Percentiles rank a stretch among this genome's conserved stretches.
phyloP scores from a whole-genome alignment of 2,888 invertebrate genomes.

The Eupithecia vulgata region DNA sequence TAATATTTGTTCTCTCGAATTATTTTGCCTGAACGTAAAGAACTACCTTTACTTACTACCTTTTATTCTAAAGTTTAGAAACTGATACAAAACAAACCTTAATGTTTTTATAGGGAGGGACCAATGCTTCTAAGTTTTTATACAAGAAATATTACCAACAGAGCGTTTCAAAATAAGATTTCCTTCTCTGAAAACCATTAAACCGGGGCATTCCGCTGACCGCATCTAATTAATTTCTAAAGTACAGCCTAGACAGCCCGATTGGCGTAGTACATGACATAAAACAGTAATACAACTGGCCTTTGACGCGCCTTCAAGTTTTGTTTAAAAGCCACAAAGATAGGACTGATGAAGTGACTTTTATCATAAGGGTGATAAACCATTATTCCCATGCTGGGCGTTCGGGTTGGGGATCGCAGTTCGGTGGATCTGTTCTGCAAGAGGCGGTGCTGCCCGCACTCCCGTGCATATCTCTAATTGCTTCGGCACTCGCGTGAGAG shows the following conservation, averaged over 20 bases:
- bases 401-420: background rate
- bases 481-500: background rate
- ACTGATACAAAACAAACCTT: background rate
- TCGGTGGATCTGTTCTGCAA: background rate
- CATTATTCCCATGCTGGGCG: background rate
- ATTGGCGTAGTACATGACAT: background rate
- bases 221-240: constrained; percentile 72
- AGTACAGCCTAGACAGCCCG: constrained; percentile 32
- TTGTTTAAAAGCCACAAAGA: background rate
- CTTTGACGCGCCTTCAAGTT: background rate
- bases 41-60: background rate
- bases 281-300: background rate
- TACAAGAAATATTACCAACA: constrained; percentile 1
- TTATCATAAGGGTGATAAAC: background rate
- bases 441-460: background rate
- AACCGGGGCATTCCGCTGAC: constrained; percentile 40
- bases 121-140: background rate
- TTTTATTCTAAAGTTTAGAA: background rate
- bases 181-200: constrained; percentile 21
- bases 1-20: no score
- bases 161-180: constrained; percentile 23
- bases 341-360: background rate
- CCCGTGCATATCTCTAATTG: background rate
- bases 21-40: no score
- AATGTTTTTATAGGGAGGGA: background rate